Evolutionary conservation across 2,888 invertebrate genomes (phyloP), one percentile per base, ranked within the genome.

Genomic region (Leptarthrus brevirostris): DNA sequence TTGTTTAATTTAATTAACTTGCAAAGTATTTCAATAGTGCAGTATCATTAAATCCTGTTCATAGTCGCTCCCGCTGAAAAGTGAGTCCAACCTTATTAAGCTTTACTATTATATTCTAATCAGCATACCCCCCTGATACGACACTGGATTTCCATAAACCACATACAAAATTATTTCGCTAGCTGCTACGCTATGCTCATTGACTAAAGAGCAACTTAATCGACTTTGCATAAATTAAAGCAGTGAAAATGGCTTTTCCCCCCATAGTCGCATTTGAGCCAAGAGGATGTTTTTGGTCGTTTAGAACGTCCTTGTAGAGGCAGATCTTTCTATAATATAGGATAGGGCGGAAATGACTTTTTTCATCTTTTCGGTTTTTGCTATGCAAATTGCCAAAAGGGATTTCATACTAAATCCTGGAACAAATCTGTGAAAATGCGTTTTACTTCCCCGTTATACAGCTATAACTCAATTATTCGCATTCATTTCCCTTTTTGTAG

Each of bases 171-270:
- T 40, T 44, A 64, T 44, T 64, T 49, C 34, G 26, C 18, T 30
- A 26, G 20, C 18, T 49, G 47, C 16, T 30, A 18, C 30, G 12
- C 26, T 52, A 18, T 69, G 26, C 49, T 30, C 49, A 52, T 52
- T 69, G 52, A 69, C 69, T 69, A 69, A 69, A 69, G 69, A 69
- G 49, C 44, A 14, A 47, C 52, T 54, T 58, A 73, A 75, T 69
- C 75, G 64, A 53, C 75, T 75, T 75, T 73, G 72, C 75, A 75
- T 75, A 75, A 73, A 75, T 75, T 75, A 73, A 54, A 58, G 47
- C 49, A 40, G 58, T 66, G 64, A 75, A 69, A 73, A 73, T 61
- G 58, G 58, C 53, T 66, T 73, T 34, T 49, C 26, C 16, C 44
- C 40, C 14, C 24, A 40, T 12, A 40, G 40, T 12, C 40, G 40